phyloP scores from a whole-genome alignment of 2,888 invertebrate species.

The Cylindroiulus punctatus region DNA sequence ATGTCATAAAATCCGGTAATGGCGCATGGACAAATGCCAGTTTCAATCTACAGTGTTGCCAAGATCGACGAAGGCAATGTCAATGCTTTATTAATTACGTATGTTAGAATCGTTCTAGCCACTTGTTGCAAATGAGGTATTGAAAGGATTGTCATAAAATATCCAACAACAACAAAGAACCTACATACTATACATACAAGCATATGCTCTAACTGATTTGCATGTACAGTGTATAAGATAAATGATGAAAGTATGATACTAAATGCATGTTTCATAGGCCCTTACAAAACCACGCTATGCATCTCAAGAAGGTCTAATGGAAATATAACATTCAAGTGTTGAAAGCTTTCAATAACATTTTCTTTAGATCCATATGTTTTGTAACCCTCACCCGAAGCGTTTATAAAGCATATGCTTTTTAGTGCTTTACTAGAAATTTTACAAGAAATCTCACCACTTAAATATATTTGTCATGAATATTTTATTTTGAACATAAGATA shows the following conservation, averaged over 20 bases:
- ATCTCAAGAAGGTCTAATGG: neutral
- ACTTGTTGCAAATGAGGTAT: slow-evolving; percentile 1
- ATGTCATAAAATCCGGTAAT: slow-evolving; percentile 10
- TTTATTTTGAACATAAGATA: too few relatives aligned
- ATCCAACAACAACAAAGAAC: neutral
- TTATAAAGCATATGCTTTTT: too few relatives aligned
- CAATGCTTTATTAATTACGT: neutral
- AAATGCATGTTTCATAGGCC: neutral
- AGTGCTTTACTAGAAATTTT: too few relatives aligned
- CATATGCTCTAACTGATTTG: too few relatives aligned
- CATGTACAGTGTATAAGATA: too few relatives aligned
- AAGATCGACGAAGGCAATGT: neutral
- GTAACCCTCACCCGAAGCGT: too few relatives aligned
- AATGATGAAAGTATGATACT: too few relatives aligned
- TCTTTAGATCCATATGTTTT: too few relatives aligned
- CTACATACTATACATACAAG: neutral
- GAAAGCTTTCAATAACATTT: too few relatives aligned
- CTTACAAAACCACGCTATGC: neutral
- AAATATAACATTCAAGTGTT: too few relatives aligned
- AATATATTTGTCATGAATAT: too few relatives aligned
- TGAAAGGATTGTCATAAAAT: neutral
- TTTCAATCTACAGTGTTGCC: neutral
- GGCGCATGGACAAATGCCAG: neutral
- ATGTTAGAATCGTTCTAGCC: neutral
- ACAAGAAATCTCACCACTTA: too few relatives aligned